Evolutionary conservation across 2,113 vertebrate species (phyloP).

Genomic region (Odontesthes bonariensis): DNA sequence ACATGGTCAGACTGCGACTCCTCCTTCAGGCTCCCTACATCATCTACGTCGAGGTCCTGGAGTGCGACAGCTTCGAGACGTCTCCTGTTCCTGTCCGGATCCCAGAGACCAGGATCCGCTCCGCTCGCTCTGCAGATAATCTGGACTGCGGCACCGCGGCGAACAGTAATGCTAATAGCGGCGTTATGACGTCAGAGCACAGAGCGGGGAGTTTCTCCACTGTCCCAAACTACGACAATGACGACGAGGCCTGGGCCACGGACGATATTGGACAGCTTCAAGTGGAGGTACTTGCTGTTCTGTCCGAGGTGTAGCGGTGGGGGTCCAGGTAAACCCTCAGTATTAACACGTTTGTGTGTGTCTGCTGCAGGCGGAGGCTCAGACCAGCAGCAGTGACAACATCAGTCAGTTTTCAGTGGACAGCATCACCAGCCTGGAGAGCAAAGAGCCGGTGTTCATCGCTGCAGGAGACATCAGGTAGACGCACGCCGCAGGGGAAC

Average conservation of each 20-base stretch:
- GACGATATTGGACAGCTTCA: conserved; percentile 96
- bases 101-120: conserved; percentile 93
- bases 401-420: conserved; percentile 98
- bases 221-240: conserved; percentile 95
- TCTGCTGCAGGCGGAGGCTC: conserved; percentile 87
- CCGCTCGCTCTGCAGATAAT: conserved; percentile 92
- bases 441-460: conserved; percentile 94
- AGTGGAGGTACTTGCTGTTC: conserved; percentile 85
- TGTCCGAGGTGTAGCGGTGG: too few species aligned
- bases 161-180: not conserved
- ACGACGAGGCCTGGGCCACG: conserved; percentile 96
- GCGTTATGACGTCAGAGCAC: conserved; percentile 85
- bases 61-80: conserved; percentile 94
- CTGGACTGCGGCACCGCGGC: conserved; percentile 83
- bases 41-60: conserved; percentile 95
- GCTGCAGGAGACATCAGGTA: conserved; percentile 96
- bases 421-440: conserved; percentile 97
- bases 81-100: conserved; percentile 89
- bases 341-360: not conserved
- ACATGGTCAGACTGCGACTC: not conserved
- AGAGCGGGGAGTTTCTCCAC: conserved; percentile 90
- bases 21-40: conserved; percentile 91
- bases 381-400: conserved; percentile 97
- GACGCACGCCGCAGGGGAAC: not conserved
- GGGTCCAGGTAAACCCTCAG: not conserved